A percentile compares a stretch with the other conserved stretches of the same genome.
These are phyloP conservation scores for Chrysogorgia sp. DNA, from an alignment of 92 coral and sea anemone genomes.

Conservation along the genomic window DNA sequence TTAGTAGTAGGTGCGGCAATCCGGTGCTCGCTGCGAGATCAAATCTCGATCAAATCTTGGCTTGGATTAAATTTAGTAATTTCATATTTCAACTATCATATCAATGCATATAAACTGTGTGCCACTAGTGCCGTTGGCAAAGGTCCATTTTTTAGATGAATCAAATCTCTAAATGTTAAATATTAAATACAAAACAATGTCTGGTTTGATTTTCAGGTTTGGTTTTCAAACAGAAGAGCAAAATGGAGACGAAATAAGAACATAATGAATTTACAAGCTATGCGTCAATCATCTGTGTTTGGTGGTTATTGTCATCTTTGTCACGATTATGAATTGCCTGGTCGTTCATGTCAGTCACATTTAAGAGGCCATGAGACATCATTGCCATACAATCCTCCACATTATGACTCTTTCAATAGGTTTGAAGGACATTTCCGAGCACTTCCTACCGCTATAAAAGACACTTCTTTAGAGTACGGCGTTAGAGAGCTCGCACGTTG, in stretches of 20 bases:
- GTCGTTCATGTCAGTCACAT: constrained; percentile 76
- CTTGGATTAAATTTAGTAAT: no score
- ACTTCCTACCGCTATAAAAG: constrained; percentile 7
- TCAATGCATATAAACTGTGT: no score
- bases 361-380: constrained; percentile 7
- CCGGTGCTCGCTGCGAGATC: no score
- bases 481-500: constrained; percentile 15
- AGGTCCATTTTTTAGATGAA: no score
- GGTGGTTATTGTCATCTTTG: constrained; percentile 94
- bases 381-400: constrained; percentile 31
- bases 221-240: constrained; percentile 99
- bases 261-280: constrained; percentile 86
- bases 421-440: constrained; percentile 39
- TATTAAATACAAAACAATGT: no score
- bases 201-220: constrained; percentile 74
- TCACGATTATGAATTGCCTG: constrained; percentile 90
- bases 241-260: constrained; percentile 99
- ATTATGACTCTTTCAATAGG: constrained; percentile 29
- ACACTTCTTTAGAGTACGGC: constrained; percentile 1
- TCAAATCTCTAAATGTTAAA: no score
- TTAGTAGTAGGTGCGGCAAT: no score
- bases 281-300: constrained; percentile 82
- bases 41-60: no score
- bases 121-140: no score
- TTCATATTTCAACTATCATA: no score